Conservation (phyloP, 2,113 vertebrate species). For the Colaptes auratus region DNA sequence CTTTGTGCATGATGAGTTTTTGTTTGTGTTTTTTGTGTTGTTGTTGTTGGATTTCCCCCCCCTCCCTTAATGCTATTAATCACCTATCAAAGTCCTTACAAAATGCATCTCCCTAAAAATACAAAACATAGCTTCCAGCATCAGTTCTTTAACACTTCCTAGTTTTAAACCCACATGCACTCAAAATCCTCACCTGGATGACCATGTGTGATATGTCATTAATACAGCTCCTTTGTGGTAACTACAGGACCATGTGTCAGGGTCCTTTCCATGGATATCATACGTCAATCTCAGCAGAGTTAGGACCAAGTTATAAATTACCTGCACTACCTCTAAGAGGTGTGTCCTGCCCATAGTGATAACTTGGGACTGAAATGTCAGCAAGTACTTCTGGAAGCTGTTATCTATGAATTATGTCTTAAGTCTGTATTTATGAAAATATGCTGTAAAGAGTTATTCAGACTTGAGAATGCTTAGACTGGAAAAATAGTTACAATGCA, state of each 20-base stretch:
- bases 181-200: not conserved
- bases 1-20: too few species aligned
- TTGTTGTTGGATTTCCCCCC: not conserved
- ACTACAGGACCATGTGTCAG: not conserved
- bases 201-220: not conserved
- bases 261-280: not conserved
- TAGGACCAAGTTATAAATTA: not conserved
- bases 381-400: slow-evolving; percentile 19
- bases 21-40: not conserved
- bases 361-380: slow-evolving; percentile 32
- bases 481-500: not conserved
- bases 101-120: not conserved
- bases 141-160: not conserved
- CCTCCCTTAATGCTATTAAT: not conserved
- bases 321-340: not conserved
- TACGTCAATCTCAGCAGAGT: not conserved
- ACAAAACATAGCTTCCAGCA: not conserved
- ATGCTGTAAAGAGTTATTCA: not conserved
- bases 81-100: not conserved
- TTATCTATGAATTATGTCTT: slow-evolving; percentile 19
- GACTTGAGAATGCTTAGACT: not conserved
- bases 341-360: not conserved
- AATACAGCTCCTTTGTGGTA: not conserved
- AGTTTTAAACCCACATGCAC: not conserved
- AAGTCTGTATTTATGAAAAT: not conserved